A percentile compares a stretch with the other conserved stretches of the same genome.
Conservation (phyloP, 2,888 invertebrate genomes). For the Nomada lathburiana region DNA sequence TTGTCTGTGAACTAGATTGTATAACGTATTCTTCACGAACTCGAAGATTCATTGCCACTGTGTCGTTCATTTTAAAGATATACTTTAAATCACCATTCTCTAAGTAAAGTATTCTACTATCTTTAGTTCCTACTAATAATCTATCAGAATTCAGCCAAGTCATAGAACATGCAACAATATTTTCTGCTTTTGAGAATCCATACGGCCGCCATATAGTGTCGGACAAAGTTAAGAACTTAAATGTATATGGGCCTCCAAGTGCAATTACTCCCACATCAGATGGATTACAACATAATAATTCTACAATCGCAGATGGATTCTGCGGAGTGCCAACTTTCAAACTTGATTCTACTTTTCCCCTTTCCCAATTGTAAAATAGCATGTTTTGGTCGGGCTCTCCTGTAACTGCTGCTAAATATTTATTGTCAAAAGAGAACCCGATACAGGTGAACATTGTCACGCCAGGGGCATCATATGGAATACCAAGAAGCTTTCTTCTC, state of each 20-base stretch:
- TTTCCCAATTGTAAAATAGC: slow-evolving; percentile 93
- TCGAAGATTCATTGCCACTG: slow-evolving; percentile 87
- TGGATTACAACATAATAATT: slow-evolving; percentile 91
- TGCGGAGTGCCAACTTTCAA: slow-evolving; percentile 90
- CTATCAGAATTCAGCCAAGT: slow-evolving; percentile 94
- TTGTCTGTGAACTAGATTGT: slow-evolving; percentile 75
- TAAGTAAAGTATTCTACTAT: slow-evolving; percentile 91
- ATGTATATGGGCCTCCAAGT: slow-evolving; percentile 88
- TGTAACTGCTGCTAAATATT: slow-evolving; percentile 91
- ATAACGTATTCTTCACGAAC: slow-evolving; percentile 86
- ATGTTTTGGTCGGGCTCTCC: slow-evolving; percentile 93
- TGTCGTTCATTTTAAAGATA: slow-evolving; percentile 87
- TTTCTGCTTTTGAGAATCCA: slow-evolving; percentile 93
- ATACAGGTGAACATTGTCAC: slow-evolving; percentile 89
- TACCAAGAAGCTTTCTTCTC: slow-evolving; percentile 88
- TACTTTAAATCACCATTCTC: slow-evolving; percentile 94
- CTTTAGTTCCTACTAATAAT: slow-evolving; percentile 92
- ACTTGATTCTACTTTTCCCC: slow-evolving; percentile 91
- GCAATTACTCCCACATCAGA: slow-evolving; percentile 91
- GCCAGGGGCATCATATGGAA: slow-evolving; percentile 86
- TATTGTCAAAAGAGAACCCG: slow-evolving; percentile 93
- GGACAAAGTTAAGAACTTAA: slow-evolving; percentile 91
- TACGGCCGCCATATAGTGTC: slow-evolving; percentile 93
- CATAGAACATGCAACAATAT: slow-evolving; percentile 90
- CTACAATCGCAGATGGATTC: slow-evolving; percentile 88